phyloP scores from a whole-genome alignment of 2,888 invertebrate genomes.

The Cosmia trapezina region DNA sequence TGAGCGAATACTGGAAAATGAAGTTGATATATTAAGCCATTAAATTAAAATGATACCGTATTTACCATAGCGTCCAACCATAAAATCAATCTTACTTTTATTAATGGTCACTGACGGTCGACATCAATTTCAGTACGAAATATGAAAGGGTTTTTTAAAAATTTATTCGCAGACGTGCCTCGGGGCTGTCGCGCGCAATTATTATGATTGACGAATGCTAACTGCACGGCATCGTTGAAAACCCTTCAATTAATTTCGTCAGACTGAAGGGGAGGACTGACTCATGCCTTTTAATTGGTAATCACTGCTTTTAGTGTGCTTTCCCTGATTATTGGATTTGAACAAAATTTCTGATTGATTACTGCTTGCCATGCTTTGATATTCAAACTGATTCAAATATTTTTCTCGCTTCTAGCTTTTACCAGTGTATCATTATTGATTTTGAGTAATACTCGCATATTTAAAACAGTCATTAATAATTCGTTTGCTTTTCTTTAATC shows the following conservation, averaged over 20 bases:
- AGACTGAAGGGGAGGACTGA: slow-evolving; percentile 52
- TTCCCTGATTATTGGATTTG: slow-evolving; percentile 18
- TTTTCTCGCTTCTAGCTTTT: background rate
- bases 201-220: slow-evolving; percentile 58
- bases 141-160: slow-evolving; percentile 35
- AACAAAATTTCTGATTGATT: slow-evolving; percentile 22
- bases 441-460: background rate
- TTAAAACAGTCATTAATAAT: background rate
- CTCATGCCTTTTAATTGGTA: slow-evolving; percentile 62
- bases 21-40: slow-evolving; percentile 34
- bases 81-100: slow-evolving; percentile 35
- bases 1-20: slow-evolving; percentile 4
- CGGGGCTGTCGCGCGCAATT: slow-evolving; percentile 38
- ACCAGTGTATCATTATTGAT: background rate
- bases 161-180: slow-evolving; percentile 11
- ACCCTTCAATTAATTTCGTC: slow-evolving; percentile 63
- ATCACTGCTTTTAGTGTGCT: slow-evolving; percentile 46
- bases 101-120: slow-evolving; percentile 25
- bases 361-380: background rate
- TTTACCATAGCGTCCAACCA: slow-evolving; percentile 16
- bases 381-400: background rate
- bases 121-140: slow-evolving; percentile 35
- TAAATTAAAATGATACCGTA: slow-evolving; percentile 54
- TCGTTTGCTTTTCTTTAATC: background rate
- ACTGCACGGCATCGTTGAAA: slow-evolving; percentile 58